A percentile compares a stretch with the other conserved stretches of the same genome.
Evolutionary conservation across 2,113 vertebrate genomes (phyloP).

Genomic region (Perca flavescens): DNA sequence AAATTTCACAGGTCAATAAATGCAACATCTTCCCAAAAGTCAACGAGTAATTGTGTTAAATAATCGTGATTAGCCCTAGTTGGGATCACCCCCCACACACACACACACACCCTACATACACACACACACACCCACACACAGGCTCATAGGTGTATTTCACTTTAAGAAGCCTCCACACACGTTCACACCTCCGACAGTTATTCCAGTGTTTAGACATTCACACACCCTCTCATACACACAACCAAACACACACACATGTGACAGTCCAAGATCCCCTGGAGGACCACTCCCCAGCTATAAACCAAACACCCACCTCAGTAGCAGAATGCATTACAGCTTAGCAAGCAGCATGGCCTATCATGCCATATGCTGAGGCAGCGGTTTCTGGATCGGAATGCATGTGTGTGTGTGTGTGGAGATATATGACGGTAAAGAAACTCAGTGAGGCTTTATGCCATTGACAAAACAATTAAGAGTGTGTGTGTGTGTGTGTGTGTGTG

Average conservation of each 20-base stretch:
- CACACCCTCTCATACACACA: slow-evolving; percentile 10
- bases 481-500: not conserved
- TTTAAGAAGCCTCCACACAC: not conserved
- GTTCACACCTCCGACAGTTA: not conserved
- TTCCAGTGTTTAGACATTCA: not conserved
- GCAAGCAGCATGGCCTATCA: slow-evolving; percentile 18
- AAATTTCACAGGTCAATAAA: no score
- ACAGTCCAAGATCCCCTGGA: slow-evolving; percentile 3
- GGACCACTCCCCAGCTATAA: slow-evolving; percentile 30
- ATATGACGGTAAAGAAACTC: slow-evolving; percentile 10
- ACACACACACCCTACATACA: no score
- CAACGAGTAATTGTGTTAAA: no score
- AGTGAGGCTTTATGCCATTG: slow-evolving; percentile 48
- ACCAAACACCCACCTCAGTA: slow-evolving; percentile 28
- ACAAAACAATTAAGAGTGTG: slow-evolving; percentile 49
- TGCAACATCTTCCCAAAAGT: no score
- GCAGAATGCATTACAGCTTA: slow-evolving; percentile 43
- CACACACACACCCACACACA: no score
- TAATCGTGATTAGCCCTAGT: no score
- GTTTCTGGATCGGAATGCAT: slow-evolving; percentile 31
- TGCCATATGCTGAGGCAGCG: slow-evolving; percentile 57
- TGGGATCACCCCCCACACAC: no score
- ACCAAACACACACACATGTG: slow-evolving; percentile 11
- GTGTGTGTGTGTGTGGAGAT: slow-evolving; percentile 17
- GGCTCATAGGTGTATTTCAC: not conserved